Base-by-base conservation (phyloP, 2,113 vertebrate species). In the Mobula hypostoma region DNA sequence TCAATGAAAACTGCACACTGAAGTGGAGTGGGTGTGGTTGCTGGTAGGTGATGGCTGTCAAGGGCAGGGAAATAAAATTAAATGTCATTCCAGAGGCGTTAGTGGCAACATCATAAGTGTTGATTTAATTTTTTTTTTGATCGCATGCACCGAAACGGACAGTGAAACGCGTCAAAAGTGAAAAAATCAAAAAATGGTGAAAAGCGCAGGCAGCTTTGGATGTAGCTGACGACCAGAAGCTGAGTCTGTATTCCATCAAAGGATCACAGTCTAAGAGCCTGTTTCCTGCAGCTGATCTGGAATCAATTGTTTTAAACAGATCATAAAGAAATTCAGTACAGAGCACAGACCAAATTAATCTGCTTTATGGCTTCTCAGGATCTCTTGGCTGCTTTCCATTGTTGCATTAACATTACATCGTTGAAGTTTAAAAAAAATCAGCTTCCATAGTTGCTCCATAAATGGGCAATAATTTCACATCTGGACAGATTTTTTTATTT, bases 141-240 rank as follows among this genome's bases (percentile, higher is more conserved):
- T 48, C 48, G 3, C 48, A 48, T 48, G 48, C 48, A 48, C 48
- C 48, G 3, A 48, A 4, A 2, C 48, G 48, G 2, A 48, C 48
- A 48, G 48, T 48, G 48, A 48, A 2, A 48, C 48, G 48, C 3
- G 48, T 48, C 48, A 48, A 48, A 48, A 48, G 48, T 48, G 48
- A 48, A 48, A 48, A 48, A 48, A 48, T 48, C 48, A 48, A 48
- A 48, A 48, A 48, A 48, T 48, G 48, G 48, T 48, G 48, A 61
- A 88, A 15, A n/a, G 27, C 61, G 29, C 83, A 88, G 11, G 29
- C 61, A 66, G 12, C 17, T 90, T 32, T 90, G 85, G 61, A 61
- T 90, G 14, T 61, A 90, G 29, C 63, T 90, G 58, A 66, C 32
- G 85, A 90, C 85, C 85, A 90, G 61, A 90, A 90, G 85, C 29